phyloP scores from a whole-genome alignment of 2,113 vertebrate genomes.

The Rissa tridactyla region DNA sequence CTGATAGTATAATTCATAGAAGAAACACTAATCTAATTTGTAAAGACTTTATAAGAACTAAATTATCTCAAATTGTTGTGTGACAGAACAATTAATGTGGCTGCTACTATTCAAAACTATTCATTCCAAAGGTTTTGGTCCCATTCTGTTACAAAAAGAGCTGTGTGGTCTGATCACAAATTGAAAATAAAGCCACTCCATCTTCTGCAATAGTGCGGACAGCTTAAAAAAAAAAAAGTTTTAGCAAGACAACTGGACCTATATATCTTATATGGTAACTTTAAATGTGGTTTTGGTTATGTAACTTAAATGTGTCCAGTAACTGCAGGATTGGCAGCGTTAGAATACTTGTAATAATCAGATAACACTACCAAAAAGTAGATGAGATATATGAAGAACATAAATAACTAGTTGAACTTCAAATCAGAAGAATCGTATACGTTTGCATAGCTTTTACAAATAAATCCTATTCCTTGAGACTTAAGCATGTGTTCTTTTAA shows the following conservation, averaged over 20 bases:
- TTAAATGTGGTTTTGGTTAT: not conserved
- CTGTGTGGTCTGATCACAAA: not conserved
- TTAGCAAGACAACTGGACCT: not conserved
- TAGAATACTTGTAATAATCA: not conserved
- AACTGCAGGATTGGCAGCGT: not conserved
- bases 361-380: not conserved
- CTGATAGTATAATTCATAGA: not conserved
- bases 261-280: not conserved
- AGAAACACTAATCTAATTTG: not conserved
- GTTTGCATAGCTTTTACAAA: not conserved
- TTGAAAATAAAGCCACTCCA: not conserved
- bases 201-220: not conserved
- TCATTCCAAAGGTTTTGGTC: not conserved
- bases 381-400: not conserved
- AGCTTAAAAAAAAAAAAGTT: not conserved
- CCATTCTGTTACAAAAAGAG: not conserved
- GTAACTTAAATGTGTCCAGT: not conserved
- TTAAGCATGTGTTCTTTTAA: not conserved
- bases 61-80: not conserved
- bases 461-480: not conserved
- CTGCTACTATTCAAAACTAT: not conserved
- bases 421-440: not conserved
- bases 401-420: not conserved
- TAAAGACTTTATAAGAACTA: not conserved
- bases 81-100: not conserved